These are phyloP conservation scores for Leptinotarsa juncta DNA, from an alignment of 2,888 invertebrate species.

Conservation along the genomic window DNA sequence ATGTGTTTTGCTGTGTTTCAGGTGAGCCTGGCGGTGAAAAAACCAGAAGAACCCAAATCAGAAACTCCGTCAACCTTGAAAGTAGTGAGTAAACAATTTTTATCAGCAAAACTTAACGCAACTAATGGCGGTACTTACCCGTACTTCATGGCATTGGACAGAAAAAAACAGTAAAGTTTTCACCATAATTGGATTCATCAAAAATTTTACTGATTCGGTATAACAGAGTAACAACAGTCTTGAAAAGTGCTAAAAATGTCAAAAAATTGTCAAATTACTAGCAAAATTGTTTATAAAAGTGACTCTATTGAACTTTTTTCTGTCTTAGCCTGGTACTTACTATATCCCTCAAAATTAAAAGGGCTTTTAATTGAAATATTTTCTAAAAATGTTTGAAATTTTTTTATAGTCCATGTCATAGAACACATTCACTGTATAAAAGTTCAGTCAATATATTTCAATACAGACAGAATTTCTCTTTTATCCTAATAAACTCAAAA, in stretches of 20 bases:
- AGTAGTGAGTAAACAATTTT: slow-evolving; percentile 34
- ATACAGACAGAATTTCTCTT: background rate
- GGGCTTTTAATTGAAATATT: background rate
- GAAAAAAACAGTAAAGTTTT: background rate
- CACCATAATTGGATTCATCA: background rate
- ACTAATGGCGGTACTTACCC: slow-evolving; percentile 6
- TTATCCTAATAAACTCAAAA: too few species aligned
- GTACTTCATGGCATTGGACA: background rate
- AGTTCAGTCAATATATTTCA: background rate
- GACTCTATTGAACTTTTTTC: background rate
- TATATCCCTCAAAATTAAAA: slow-evolving; percentile 6
- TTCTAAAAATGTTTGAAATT: slow-evolving; percentile 6
- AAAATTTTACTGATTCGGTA: too few species aligned
- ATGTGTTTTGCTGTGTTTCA: slow-evolving; percentile 41
- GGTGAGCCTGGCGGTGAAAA: slow-evolving; percentile 29
- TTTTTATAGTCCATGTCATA: slow-evolving; percentile 4
- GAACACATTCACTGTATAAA: background rate
- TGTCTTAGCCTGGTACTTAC: background rate
- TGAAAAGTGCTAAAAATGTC: too few species aligned
- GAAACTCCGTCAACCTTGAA: slow-evolving; percentile 23
- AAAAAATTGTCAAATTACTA: too few species aligned
- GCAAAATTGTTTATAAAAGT: background rate
- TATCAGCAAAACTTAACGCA: background rate
- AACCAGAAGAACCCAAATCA: slow-evolving; percentile 26
- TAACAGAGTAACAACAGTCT: too few species aligned